Evolutionary conservation across 2,888 invertebrate species (phyloP), one percentile per base, ranked within the genome.

Genomic region (Agriopis marginaria): DNA sequence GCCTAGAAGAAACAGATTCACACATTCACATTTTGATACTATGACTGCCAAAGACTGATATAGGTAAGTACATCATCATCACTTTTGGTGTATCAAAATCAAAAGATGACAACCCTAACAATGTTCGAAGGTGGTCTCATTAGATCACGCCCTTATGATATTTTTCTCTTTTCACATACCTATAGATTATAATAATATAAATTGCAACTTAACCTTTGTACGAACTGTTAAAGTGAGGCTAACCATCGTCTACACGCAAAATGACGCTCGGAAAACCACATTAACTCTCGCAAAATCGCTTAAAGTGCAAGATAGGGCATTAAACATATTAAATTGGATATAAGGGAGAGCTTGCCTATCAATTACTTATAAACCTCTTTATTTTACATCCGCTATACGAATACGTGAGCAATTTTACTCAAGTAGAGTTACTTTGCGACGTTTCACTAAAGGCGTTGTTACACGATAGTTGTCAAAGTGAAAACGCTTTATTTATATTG

Each of bases 101-200:
- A 32, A 32, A 32, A 32, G 5, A 32, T 32, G 77, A 47, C 83
- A 83, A 49, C 84, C 85, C 85, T 85, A 79, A 66, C 49, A 40
- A 77, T 78, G 77, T 86, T 80, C 79, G 77, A 79, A 79, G 91
- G 91, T 91, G 91, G 91, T 90, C 90, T 90, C 87, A 90, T 91
- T 89, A 89, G 83, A 85, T 79, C 81, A 86, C 85, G 86, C 85
- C 83, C 83, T 83, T 84, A 79, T 78, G 78, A 79, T 78, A 79
- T 82, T 81, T 77, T 79, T 68, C 81, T 86, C 85, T 84, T 85
- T 85, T 78, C 78, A 80, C 80, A 79, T 78, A 85, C 84, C 17
- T 23, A 23, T 23, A 86, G 88, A 87, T 76, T 80, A 77, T 32
- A 32, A 32, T 32, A 32, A 32, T 74, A 78, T 77, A 76, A 69